Conservation (phyloP, 2,888 invertebrate genomes). For the Papilio gigon region DNA sequence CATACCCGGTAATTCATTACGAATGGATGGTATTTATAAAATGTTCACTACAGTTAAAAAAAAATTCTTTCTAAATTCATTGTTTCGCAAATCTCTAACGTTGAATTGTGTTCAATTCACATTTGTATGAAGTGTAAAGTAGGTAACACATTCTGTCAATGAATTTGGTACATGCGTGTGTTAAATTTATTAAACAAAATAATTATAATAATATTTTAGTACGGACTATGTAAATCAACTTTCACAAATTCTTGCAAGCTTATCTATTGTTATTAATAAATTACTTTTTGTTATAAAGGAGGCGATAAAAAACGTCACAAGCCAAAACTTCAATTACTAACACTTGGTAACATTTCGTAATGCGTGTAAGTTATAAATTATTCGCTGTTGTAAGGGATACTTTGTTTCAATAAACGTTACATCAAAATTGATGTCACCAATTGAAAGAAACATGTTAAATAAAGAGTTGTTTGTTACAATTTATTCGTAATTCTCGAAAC, state of each 20-base stretch:
- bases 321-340: not conserved
- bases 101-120: conserved; percentile 36
- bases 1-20: too few relatives aligned
- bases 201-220: conserved; percentile 31
- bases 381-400: not conserved
- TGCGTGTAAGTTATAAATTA: conserved; percentile 1
- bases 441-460: not conserved
- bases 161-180: conserved; percentile 34
- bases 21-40: too few relatives aligned
- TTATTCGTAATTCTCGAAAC: conserved; percentile 26
- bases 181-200: conserved; percentile 34
- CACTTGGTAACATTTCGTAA: too few relatives aligned
- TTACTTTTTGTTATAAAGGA: too few relatives aligned
- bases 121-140: conserved; percentile 30
- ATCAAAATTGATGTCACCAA: not conserved
- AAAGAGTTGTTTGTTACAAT: conserved; percentile 9
- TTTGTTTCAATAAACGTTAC: conserved; percentile 6
- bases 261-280: not conserved
- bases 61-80: not conserved
- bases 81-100: not conserved
- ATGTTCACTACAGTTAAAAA: too few relatives aligned
- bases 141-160: conserved; percentile 30
- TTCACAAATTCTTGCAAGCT: not conserved
- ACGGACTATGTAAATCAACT: conserved; percentile 2
- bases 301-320: too few relatives aligned